Percentiles rank a stretch among this genome's conserved stretches.
Evolutionary conservation across 2,113 vertebrate species (phyloP).

Genomic region (Morone chrysops): DNA sequence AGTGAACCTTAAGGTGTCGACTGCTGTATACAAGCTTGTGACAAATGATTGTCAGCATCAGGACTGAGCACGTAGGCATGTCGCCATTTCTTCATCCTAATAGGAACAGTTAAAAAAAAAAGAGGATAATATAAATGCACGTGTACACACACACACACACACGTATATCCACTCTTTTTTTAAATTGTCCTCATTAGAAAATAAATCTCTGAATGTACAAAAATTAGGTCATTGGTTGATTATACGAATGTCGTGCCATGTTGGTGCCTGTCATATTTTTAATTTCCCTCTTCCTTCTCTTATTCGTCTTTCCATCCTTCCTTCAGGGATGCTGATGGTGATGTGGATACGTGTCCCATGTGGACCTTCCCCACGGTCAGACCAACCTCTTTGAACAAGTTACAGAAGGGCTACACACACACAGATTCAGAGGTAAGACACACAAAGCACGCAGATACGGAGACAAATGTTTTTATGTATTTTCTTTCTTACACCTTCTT

Average conservation of each 20-base stretch:
- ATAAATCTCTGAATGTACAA: background rate
- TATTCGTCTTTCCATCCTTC: background rate
- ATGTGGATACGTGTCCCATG: conserved; percentile 90
- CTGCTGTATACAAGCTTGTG: background rate
- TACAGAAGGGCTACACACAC: conserved; percentile 90
- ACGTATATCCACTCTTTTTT: background rate
- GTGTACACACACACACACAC: background rate
- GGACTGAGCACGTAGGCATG: background rate
- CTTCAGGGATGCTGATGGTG: conserved; percentile 90
- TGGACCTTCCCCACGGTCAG: conserved; percentile 97
- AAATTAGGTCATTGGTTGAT: background rate
- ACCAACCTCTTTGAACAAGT: conserved; percentile 89
- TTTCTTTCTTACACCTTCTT: background rate
- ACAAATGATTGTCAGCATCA: background rate
- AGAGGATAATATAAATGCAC: background rate
- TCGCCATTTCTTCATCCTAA: background rate
- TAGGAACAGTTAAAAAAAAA: background rate
- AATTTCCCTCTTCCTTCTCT: background rate
- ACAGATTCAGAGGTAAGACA: conserved; percentile 88
- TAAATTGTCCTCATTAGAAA: background rate
- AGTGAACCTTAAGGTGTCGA: background rate
- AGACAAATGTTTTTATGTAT: background rate
- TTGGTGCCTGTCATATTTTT: background rate
- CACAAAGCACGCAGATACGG: background rate
- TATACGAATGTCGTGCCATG: background rate